phyloP scores from a whole-genome alignment of 1,140 invertebrate species.

The Drosophila seguyi region DNA sequence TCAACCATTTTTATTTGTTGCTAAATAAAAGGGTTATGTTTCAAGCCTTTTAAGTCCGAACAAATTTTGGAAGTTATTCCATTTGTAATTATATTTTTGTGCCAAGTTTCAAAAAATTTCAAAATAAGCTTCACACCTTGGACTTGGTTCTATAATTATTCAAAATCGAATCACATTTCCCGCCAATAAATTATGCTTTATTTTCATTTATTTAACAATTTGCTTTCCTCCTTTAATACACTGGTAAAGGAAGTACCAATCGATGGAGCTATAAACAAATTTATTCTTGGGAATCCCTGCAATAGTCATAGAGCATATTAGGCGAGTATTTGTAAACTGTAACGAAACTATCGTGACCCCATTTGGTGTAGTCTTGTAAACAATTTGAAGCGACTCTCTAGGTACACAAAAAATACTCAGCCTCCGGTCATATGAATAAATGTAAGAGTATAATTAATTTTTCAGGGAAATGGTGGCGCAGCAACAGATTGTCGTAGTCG shows the following conservation, averaged over 20 bases:
- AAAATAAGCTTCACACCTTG: not conserved
- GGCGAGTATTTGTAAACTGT: slow-evolving; percentile 22
- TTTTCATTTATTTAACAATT: not conserved
- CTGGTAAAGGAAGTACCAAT: not conserved
- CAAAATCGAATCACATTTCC: not conserved
- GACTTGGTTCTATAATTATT: not conserved
- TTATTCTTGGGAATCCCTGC: slow-evolving; percentile 32
- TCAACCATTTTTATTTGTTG: not conserved
- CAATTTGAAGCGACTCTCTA: slow-evolving; percentile 16
- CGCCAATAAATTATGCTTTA: not conserved
- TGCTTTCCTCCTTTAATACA: not conserved
- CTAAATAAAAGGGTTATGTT: not conserved
- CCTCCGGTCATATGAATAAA: not conserved
- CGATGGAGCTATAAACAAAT: slow-evolving; percentile 12
- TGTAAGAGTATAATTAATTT: slow-evolving; percentile 6
- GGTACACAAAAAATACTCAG: slow-evolving; percentile 20
- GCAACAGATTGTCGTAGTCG: slow-evolving; percentile 51
- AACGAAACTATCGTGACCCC: slow-evolving; percentile 55
- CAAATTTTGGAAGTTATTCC: too few relatives aligned
- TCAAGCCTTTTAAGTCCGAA: not conserved
- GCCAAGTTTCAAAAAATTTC: not conserved
- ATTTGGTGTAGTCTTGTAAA: slow-evolving; percentile 49
- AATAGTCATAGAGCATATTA: slow-evolving; percentile 24
- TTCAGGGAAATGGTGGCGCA: not conserved
- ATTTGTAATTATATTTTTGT: too few relatives aligned